phyloP scores from a whole-genome alignment of 2,113 vertebrate species.

The Microcebus tavaratra region DNA sequence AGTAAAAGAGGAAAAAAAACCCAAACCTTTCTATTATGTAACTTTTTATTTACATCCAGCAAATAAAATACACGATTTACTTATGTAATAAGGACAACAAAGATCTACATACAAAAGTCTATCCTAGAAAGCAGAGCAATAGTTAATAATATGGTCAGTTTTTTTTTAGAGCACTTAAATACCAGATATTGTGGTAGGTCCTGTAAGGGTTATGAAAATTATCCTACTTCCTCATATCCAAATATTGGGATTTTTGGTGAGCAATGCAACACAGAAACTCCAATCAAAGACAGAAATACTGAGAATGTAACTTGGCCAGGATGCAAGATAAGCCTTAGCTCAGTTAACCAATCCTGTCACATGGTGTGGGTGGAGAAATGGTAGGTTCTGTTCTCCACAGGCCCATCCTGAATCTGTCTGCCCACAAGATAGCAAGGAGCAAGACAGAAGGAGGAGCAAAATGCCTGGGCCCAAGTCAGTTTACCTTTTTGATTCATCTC shows the following conservation, averaged over 20 bases:
- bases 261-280: neutral
- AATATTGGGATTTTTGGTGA: neutral
- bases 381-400: neutral
- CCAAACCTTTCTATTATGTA: neutral
- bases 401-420: neutral
- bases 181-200: neutral
- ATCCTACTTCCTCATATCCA: neutral
- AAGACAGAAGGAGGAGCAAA: neutral
- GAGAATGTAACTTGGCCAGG: neutral
- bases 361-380: neutral
- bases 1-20: neutral
- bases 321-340: neutral
- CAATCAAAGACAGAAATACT: neutral
- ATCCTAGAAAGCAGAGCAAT: neutral
- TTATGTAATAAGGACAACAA: neutral
- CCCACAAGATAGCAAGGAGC: neutral
- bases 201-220: neutral
- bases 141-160: neutral
- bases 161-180: constrained; percentile 17
- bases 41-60: neutral
- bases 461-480: neutral
- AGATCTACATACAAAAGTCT: neutral
- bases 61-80: neutral
- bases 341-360: neutral
- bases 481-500: neutral